A percentile compares a stretch with the other conserved stretches of the same genome.
phyloP scores from a whole-genome alignment of 2,113 vertebrate genomes.

The Gadus chalcogrammus region DNA sequence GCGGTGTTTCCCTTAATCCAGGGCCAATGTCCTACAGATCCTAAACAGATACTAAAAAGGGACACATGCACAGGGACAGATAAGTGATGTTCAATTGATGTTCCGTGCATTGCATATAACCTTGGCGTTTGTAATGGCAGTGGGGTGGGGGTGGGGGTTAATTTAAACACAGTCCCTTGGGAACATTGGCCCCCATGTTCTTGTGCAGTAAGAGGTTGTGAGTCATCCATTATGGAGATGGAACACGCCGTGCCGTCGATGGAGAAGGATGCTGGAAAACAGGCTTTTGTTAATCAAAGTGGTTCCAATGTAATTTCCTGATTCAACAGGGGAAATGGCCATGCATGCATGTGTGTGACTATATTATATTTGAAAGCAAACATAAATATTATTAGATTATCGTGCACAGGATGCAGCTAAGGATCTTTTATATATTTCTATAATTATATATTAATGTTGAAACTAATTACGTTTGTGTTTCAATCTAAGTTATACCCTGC shows the following conservation, averaged over 20 bases:
- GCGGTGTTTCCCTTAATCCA: conserved; percentile 1
- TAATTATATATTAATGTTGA: too few relatives aligned
- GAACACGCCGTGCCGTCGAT: conserved; percentile 35
- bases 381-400: too few relatives aligned
- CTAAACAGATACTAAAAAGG: background rate
- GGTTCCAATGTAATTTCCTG: background rate
- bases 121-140: conserved; percentile 26
- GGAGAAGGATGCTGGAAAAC: conserved; percentile 25
- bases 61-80: background rate
- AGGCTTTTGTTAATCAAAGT: conserved; percentile 3
- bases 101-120: conserved; percentile 27
- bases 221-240: conserved; percentile 56
- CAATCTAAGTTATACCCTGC: too few relatives aligned
- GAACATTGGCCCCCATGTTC: conserved; percentile 55
- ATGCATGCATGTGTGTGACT: too few relatives aligned
- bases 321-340: background rate
- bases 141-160: conserved; percentile 46
- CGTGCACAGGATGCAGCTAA: too few relatives aligned
- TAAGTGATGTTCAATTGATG: conserved; percentile 25
- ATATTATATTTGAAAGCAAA: too few relatives aligned
- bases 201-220: conserved; percentile 53
- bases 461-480: too few relatives aligned
- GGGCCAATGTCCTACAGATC: conserved; percentile 5
- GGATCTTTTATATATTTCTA: too few relatives aligned
- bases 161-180: conserved; percentile 39